These are phyloP conservation scores for Archaeoteleia sp. DNA, from an alignment of 2,888 invertebrate genomes.

Conservation along the genomic window DNA sequence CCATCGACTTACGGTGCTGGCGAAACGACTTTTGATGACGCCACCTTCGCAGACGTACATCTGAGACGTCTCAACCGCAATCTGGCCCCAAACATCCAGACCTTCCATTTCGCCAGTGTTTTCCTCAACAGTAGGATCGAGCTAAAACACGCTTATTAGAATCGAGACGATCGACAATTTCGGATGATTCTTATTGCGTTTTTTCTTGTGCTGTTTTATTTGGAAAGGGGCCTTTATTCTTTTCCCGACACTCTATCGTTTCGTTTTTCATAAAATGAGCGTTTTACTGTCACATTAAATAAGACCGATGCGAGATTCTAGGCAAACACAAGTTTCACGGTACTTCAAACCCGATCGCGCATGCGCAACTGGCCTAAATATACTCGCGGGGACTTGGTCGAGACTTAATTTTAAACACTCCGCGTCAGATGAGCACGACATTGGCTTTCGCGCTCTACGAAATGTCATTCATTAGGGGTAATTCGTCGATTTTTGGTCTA, in stretches of 20 bases:
- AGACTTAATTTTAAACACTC: conserved; percentile 66
- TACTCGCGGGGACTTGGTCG: conserved; percentile 67
- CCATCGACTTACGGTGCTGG: conserved; percentile 83
- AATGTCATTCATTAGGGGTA: conserved; percentile 5
- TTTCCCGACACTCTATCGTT: conserved; percentile 3
- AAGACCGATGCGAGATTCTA: conserved; percentile 58
- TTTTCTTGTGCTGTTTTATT: background rate
- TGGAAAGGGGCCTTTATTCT: background rate
- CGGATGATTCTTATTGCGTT: background rate
- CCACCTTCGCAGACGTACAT: conserved; percentile 89
- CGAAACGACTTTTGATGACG: conserved; percentile 86
- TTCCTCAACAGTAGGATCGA: conserved; percentile 22
- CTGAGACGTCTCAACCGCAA: conserved; percentile 90
- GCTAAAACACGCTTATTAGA: conserved; percentile 23
- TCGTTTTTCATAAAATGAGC: conserved; percentile 18
- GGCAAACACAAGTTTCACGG: conserved; percentile 63
- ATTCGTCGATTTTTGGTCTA: no score
- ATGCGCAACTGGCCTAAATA: conserved; percentile 71
- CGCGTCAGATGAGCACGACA: conserved; percentile 9
- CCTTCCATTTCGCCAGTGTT: conserved; percentile 60
- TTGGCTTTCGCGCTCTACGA: conserved; percentile 19
- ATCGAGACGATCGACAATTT: conserved; percentile 1
- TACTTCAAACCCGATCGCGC: conserved; percentile 69
- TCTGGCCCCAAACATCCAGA: conserved; percentile 91
- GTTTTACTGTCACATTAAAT: conserved; percentile 39